Evolutionary conservation across 2,797 vertebrate genomes (phyloP), one percentile per base, ranked within the genome.

Genomic region (Rhabdomys pumilio): DNA sequence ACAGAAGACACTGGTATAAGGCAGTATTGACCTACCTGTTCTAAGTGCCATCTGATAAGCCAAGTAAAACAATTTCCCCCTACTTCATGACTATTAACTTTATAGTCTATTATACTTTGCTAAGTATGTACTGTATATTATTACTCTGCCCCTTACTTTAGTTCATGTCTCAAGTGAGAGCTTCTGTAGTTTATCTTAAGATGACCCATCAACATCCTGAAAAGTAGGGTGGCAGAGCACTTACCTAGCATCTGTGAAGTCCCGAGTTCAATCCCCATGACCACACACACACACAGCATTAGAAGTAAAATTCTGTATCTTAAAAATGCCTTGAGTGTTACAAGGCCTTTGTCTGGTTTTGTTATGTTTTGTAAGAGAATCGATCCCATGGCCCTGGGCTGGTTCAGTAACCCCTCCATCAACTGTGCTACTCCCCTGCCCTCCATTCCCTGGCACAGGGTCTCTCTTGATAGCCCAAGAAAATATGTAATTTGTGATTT

Each of bases 11-110:
- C 96, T 95, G 29, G 26, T 85, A 72, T 38, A 96, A 86, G 75
- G 94, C 97, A 83, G 89, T 98, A 90, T 96, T 98, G 96, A 96
- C 97, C 90, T 88, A 95, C 81, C 41, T 97, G 92, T 69, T 96
- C 81, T 94, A 90, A 95, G 96, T 34, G 82, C 20, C 77, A 84
- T 77, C 80, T 65, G 26, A 90, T 90, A 95, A 85, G 38, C 41
- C 47, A 87, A 92, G 84, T 65, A 87, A 95, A 95, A 86, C 29
- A 41, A 20, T 82, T 87, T 92, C 22, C 17, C 53, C 47, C 47
- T 55, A 84, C 67, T 31, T 95, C 24, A 61, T 50, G 59, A 85
- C 24, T 89, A 67, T 83, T 86, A 73, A 9, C 31, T 90, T 82
- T 93, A 92, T n/a, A 72, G 86, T 82, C 26, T 69, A 77, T 47